A percentile compares a stretch with the other conserved stretches of the same genome.
phyloP scores from a whole-genome alignment of 2,888 invertebrate species.

The Agapostemon virescens region DNA sequence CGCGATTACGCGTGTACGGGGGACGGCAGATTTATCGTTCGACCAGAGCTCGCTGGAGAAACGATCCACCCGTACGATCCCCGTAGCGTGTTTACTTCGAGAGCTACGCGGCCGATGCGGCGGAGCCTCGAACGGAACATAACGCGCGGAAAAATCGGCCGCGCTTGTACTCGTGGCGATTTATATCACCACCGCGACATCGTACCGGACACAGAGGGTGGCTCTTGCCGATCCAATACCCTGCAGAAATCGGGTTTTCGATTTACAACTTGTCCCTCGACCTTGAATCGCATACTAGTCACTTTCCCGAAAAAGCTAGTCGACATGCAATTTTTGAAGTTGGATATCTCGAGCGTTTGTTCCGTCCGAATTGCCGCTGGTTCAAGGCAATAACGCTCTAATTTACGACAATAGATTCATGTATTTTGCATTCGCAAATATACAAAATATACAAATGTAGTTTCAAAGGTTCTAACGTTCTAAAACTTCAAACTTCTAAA shows the following conservation, averaged over 20 bases:
- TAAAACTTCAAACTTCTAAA: too few relatives aligned
- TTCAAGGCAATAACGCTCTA: too few relatives aligned
- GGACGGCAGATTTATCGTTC: conserved; percentile 62
- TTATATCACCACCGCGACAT: conserved; percentile 40
- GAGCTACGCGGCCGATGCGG: neutral
- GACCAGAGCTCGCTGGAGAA: conserved; percentile 55
- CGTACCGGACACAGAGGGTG: conserved; percentile 19
- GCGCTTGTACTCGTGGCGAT: conserved; percentile 19
- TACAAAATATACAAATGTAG: too few relatives aligned
- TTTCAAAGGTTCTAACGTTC: too few relatives aligned
- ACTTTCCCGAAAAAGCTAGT: too few relatives aligned
- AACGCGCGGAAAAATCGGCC: conserved; percentile 32
- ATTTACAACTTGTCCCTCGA: neutral
- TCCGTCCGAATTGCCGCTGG: too few relatives aligned
- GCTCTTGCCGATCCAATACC: neutral
- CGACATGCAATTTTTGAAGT: too few relatives aligned
- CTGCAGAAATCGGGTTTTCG: neutral
- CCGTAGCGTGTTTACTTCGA: conserved; percentile 47
- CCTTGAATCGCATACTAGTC: neutral
- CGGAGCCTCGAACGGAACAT: neutral
- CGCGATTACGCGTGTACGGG: conserved; percentile 58
- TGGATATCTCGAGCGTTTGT: too few relatives aligned
- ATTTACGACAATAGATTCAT: too few relatives aligned
- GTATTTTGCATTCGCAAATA: too few relatives aligned
- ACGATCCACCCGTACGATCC: conserved; percentile 58